These are phyloP conservation scores for Anabacerthia variegaticeps DNA, from an alignment of 2,797 vertebrate species.

Conservation along the genomic window DNA sequence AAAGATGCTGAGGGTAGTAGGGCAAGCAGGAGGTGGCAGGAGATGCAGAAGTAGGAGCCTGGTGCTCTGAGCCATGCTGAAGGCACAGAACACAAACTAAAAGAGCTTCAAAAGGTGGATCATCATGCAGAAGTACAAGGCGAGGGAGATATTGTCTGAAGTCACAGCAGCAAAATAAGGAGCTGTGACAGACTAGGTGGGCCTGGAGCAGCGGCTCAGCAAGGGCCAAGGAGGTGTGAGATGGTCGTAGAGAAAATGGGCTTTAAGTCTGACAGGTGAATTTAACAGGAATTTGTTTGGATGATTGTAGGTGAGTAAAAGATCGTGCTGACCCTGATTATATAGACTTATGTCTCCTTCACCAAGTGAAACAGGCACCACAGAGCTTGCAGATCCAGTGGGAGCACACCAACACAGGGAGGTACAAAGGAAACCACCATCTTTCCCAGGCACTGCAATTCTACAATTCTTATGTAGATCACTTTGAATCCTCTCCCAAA, in stretches of 20 bases:
- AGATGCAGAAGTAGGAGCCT: neutral
- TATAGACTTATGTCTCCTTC: neutral
- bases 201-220: neutral
- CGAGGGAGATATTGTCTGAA: neutral
- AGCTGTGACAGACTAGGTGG: neutral
- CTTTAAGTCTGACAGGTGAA: neutral
- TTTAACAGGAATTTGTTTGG: neutral
- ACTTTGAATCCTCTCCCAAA: neutral
- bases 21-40: neutral
- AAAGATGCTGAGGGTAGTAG: neutral
- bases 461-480: neutral
- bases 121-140: neutral
- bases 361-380: neutral
- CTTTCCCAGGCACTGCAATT: neutral
- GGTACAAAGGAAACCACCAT: neutral
- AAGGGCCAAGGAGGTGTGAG: neutral
- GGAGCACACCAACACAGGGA: accelerated
- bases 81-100: neutral
- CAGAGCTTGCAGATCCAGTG: neutral
- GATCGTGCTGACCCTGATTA: neutral
- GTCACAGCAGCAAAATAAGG: neutral
- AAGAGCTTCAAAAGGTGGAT: neutral
- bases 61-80: neutral
- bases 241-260: accelerated
- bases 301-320: neutral